These are phyloP conservation scores for Chascanopsetta lugubris DNA, from an alignment of 2,113 vertebrate species.

Conservation along the genomic window DNA sequence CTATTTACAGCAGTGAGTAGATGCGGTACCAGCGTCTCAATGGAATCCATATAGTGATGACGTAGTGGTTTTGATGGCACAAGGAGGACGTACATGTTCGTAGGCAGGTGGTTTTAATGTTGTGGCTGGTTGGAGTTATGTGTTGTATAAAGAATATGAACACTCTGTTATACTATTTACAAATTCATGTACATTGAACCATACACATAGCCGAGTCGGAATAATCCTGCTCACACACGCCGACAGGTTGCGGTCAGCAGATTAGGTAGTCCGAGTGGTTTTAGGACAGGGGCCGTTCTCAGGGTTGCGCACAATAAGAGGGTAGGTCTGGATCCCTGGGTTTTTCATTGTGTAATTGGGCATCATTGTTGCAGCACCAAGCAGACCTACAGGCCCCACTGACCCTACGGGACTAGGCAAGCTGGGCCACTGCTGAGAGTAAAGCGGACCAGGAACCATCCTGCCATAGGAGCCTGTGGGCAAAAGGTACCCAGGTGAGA, in stretches of 20 bases:
- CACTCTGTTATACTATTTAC: conserved; percentile 70
- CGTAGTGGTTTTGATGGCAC: background rate
- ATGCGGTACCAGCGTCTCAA: background rate
- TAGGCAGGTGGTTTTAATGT: background rate
- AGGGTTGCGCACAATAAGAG: conserved; percentile 73
- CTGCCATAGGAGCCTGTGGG: conserved; percentile 80
- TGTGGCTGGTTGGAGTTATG: background rate
- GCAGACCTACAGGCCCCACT: conserved; percentile 65
- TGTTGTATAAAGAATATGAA: conserved; percentile 62
- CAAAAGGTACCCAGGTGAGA: conserved; percentile 72
- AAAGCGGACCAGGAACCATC: conserved; percentile 76
- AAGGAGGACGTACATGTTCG: background rate
- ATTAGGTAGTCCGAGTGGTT: conserved; percentile 81
- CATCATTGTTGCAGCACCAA: conserved; percentile 58
- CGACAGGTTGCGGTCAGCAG: conserved; percentile 4
- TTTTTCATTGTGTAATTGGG: conserved; percentile 70
- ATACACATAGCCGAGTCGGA: conserved; percentile 16
- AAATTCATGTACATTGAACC: conserved; percentile 53
- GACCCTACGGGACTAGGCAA: conserved; percentile 62
- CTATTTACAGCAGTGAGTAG: too few relatives aligned
- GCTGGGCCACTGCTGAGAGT: conserved; percentile 81
- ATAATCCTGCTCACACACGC: conserved; percentile 18
- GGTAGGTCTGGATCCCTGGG: conserved; percentile 75
- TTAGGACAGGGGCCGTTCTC: conserved; percentile 70
- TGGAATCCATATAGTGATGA: too few relatives aligned